phyloP scores from a whole-genome alignment of 2,113 vertebrate species.

The Circaetus cinerascens region DNA sequence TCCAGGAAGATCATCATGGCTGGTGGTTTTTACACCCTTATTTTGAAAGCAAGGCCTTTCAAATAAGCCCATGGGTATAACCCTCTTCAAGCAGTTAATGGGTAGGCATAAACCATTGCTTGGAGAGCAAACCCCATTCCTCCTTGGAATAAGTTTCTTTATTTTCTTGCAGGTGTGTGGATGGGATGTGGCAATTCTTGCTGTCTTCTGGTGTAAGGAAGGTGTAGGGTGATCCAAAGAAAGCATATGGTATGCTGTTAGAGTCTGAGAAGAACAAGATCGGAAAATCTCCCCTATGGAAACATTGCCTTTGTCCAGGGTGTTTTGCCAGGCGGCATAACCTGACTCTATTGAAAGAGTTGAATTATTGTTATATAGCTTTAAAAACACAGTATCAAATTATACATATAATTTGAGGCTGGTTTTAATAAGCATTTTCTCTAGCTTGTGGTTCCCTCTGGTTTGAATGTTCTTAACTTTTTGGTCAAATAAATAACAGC shows the following conservation, averaged over 20 bases:
- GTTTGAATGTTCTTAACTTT: conserved; percentile 12
- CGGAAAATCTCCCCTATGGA: not conserved
- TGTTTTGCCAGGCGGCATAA: not conserved
- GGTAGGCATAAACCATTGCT: not conserved
- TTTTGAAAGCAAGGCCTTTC: not conserved
- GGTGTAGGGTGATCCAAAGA: not conserved
- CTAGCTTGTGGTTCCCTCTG: not conserved
- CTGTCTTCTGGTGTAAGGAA: not conserved
- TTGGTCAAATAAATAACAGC: not conserved
- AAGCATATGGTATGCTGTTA: not conserved
- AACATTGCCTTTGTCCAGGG: not conserved
- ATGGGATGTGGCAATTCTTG: not conserved
- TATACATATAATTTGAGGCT: conserved; percentile 10
- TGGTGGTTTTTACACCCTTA: not conserved
- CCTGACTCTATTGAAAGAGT: not conserved
- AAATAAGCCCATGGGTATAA: not conserved
- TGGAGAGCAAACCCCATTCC: not conserved
- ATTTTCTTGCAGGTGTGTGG: not conserved
- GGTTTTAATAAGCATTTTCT: not conserved
- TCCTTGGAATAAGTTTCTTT: not conserved
- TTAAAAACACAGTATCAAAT: not conserved
- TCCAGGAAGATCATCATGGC: not conserved
- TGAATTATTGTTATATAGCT: not conserved
- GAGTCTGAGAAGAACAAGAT: not conserved
- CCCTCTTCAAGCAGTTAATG: not conserved